These are phyloP conservation scores for Galeopterus variegatus DNA, from an alignment of 2,113 vertebrate genomes.

Conservation along the genomic window DNA sequence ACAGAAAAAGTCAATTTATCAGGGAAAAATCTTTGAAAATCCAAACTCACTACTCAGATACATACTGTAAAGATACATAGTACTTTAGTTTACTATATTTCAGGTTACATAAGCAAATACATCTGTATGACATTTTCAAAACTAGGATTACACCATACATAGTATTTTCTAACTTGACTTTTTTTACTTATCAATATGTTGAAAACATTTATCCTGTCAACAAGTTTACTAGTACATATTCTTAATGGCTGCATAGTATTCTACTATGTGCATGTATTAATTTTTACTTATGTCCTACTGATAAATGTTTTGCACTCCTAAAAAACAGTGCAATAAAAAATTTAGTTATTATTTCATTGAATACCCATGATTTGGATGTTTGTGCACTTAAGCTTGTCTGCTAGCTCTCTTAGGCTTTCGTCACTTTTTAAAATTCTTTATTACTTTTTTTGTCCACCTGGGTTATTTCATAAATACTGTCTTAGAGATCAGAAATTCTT, in stretches of 20 bases:
- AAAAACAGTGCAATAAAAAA: background rate
- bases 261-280: background rate
- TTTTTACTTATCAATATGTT: background rate
- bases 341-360: too few species aligned
- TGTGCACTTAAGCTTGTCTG: too few species aligned
- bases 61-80: background rate
- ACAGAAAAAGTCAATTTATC: background rate
- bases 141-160: background rate
- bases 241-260: background rate
- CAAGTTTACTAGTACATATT: background rate
- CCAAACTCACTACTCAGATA: background rate
- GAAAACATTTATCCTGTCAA: background rate
- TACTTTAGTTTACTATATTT: background rate
- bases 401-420: too few species aligned
- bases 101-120: background rate
- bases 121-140: background rate
- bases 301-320: background rate
- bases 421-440: too few species aligned
- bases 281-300: background rate
- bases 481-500: too few species aligned
- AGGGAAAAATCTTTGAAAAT: constrained; percentile 10
- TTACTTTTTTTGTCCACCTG: too few species aligned
- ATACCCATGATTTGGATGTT: too few species aligned
- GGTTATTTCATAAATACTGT: too few species aligned
- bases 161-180: background rate